Percentiles rank a stretch among this genome's conserved stretches.
Conservation (phyloP, 2,113 vertebrate genomes). For the Anser cygnoides region DNA sequence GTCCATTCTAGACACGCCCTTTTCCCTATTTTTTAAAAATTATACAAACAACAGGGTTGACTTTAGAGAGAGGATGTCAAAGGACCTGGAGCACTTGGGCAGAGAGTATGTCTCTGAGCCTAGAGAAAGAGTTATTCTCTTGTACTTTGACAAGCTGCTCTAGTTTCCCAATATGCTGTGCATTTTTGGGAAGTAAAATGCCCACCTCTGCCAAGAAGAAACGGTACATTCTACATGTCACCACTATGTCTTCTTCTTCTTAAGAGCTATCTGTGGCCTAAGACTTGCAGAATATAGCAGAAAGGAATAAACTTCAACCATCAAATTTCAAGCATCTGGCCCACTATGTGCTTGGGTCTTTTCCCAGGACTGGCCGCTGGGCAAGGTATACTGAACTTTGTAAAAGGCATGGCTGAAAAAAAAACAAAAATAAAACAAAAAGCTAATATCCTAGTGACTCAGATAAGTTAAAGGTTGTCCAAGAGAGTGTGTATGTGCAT, state of each 20-base stretch:
- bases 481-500: background rate
- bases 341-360: background rate
- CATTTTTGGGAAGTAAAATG: no score
- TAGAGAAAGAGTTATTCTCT: background rate
- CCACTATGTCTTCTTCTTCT: no score
- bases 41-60: background rate
- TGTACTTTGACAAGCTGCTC: no score
- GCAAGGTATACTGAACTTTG: background rate
- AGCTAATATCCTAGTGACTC: background rate
- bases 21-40: background rate
- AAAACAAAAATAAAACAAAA: no score
- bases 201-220: no score
- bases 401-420: background rate
- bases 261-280: fast-evolving
- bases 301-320: background rate
- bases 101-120: background rate
- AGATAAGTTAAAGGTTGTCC: background rate
- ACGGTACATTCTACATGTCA: no score
- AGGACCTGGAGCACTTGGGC: background rate
- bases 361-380: background rate
- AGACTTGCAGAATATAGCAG: background rate
- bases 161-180: no score
- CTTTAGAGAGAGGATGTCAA: background rate
- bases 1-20: background rate
- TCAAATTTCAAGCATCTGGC: background rate